Base-by-base conservation (phyloP, 2,888 invertebrate species). In the Ectobius pallidus region DNA sequence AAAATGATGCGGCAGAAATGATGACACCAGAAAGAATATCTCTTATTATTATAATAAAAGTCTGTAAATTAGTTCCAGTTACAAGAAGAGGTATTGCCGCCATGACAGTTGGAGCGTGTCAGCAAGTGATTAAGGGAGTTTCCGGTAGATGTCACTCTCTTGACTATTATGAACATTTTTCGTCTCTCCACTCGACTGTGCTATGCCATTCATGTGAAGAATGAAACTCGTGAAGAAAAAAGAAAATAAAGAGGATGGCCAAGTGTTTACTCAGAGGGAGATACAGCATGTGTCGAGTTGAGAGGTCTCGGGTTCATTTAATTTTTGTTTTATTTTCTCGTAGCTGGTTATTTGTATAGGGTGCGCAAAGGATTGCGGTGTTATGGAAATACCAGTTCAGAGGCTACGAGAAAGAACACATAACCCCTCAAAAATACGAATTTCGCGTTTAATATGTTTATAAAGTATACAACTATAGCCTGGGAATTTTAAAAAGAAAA, bases 71-170 rank as follows among this genome's bases (percentile, higher is more conserved):
- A 65, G 65, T 65, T 65, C 20, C 65, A 65, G 65, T 39, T 44
- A 44, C 58, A 6, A 6, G 58, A 58, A 58, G 58, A 2, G 30
- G 7, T 18, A 39, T 20, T 9, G 42, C 65, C 65, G 65, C 42
- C 65, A 49, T 55, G 55, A 69, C 69, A 69, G 52, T 52, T 55
- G 69, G 34, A 55, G 69, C 55, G 69, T 69, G 55, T 69, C 52
- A 52, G 69, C 32, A 32, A 39, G 20, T 55, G 55, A 55, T 69
- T 44, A 69, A 55, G 69, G 69, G 69, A 25, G 69, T 69, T 55
- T 69, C 69, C 69, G 69, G 69, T 69, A 69, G 69, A 69, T 69
- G 69, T 69, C 69, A 69, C 52, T 52, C 68, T 32, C n/a, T 25
- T 65, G 18, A 20, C 62, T 34, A 7, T 32, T n/a, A n/a, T n/a